Conservation (phyloP, 2,113 vertebrate species). For the Melanerpes formicivorus region DNA sequence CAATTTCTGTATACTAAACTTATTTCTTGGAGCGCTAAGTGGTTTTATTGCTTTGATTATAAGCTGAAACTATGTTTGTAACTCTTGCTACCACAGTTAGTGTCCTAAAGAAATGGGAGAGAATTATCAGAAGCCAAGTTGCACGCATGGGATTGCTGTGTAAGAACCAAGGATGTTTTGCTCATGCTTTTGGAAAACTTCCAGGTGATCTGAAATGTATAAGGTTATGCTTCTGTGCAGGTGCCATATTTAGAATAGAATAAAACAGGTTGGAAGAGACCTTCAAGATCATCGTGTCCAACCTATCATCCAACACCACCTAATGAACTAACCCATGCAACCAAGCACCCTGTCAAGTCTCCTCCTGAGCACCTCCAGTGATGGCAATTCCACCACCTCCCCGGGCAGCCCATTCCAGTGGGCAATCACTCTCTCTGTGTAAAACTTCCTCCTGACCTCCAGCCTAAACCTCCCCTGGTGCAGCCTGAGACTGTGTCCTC, state of each 20-base stretch:
- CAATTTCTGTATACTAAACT: background rate
- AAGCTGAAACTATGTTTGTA: background rate
- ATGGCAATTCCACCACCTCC: no score
- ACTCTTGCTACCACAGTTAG: background rate
- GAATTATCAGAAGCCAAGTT: background rate
- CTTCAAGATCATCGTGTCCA: no score
- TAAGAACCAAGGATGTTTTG: background rate
- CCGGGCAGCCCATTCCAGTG: no score
- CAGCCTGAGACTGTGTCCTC: no score
- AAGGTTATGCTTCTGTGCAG: background rate
- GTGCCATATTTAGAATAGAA: background rate
- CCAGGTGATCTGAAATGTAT: background rate
- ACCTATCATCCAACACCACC: no score
- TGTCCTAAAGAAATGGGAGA: background rate
- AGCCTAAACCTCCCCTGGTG: no score
- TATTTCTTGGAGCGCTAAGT: background rate
- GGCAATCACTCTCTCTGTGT: no score
- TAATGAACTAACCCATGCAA: no score
- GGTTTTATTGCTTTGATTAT: background rate
- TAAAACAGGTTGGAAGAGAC: no score
- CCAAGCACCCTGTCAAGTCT: no score
- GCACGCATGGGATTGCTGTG: accelerated
- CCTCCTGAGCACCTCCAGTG: no score
- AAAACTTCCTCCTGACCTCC: no score
- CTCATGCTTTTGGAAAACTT: background rate